These are phyloP conservation scores for Acrobasis suavella DNA, from an alignment of 2,888 invertebrate species.

Conservation along the genomic window DNA sequence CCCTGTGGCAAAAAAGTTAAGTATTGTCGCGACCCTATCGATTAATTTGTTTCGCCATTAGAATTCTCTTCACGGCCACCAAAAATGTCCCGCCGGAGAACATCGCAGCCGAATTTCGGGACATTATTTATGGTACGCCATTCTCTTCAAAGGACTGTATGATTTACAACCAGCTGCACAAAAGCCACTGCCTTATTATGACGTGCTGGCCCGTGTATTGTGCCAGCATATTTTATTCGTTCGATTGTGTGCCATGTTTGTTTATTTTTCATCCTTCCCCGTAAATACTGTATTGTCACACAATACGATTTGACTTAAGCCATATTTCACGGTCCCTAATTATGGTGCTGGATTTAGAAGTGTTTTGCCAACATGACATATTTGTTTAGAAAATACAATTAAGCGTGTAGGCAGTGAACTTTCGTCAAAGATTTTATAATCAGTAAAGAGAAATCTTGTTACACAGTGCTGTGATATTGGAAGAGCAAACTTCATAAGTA, in stretches of 20 bases:
- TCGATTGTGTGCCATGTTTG: conserved; percentile 74
- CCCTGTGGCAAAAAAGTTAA: conserved; percentile 55
- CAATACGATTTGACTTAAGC: conserved; percentile 60
- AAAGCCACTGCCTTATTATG: conserved; percentile 79
- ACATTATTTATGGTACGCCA: conserved; percentile 78
- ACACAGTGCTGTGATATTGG: conserved; percentile 32
- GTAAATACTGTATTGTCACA: conserved; percentile 75
- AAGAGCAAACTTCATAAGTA: conserved; percentile 46
- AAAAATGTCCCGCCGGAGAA: conserved; percentile 64
- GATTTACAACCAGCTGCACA: conserved; percentile 76
- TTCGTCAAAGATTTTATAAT: conserved; percentile 11
- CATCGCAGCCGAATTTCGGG: conserved; percentile 67
- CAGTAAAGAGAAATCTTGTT: conserved; percentile 25
- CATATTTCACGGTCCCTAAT: conserved; percentile 77
- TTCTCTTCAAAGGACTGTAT: conserved; percentile 78
- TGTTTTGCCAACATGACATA: conserved; percentile 56
- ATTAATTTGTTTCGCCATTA: conserved; percentile 77
- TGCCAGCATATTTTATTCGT: conserved; percentile 73
- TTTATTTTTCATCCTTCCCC: conserved; percentile 78
- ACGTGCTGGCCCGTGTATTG: conserved; percentile 77
- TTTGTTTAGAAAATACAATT: conserved; percentile 29
- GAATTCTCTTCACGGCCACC: conserved; percentile 66
- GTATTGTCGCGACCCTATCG: conserved; percentile 65
- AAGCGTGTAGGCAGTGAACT: conserved; percentile 18
- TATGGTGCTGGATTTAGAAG: conserved; percentile 49